These are phyloP conservation scores for Parazoanthus swiftii DNA, from an alignment of 92 coral and sea anemone genomes.

Conservation along the genomic window DNA sequence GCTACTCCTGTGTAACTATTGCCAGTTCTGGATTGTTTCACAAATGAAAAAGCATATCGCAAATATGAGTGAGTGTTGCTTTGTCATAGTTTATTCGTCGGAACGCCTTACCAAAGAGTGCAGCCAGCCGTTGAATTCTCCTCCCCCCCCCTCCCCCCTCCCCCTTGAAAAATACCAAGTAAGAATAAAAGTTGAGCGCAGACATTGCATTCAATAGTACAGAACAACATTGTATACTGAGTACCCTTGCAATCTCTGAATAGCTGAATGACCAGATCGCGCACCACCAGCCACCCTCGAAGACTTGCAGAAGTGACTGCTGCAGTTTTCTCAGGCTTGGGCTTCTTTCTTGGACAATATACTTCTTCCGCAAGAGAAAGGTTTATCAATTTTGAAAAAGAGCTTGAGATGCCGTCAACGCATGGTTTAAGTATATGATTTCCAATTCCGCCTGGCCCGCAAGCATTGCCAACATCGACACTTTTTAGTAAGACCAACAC, in stretches of 20 bases:
- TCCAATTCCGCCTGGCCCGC: too few relatives aligned
- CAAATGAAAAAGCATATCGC: constrained; percentile 46
- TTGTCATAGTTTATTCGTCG: constrained; percentile 57
- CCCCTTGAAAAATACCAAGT: constrained; percentile 48
- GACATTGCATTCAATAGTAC: constrained; percentile 47
- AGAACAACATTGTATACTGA: constrained; percentile 47
- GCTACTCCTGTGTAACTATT: background rate
- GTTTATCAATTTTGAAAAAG: too few relatives aligned
- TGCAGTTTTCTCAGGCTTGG: constrained; percentile 51
- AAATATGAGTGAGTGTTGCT: constrained; percentile 52
- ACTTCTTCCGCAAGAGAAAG: background rate
- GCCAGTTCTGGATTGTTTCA: constrained; percentile 21
- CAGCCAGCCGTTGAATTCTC: constrained; percentile 51
- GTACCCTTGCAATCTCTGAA: constrained; percentile 56
- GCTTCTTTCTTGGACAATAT: constrained; percentile 31
- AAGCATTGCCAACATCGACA: too few relatives aligned
- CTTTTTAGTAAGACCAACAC: too few relatives aligned
- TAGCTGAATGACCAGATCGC: constrained; percentile 35
- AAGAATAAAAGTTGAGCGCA: constrained; percentile 39
- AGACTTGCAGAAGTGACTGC: constrained; percentile 35
- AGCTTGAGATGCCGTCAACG: too few relatives aligned
- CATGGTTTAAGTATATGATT: too few relatives aligned
- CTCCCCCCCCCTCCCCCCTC: too few relatives aligned
- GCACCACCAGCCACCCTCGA: constrained; percentile 59
- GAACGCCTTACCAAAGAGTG: constrained; percentile 41